Percentiles rank a stretch among this genome's conserved stretches.
phyloP scores from a whole-genome alignment of 2,888 invertebrate genomes.

The Drosophila histrio region DNA sequence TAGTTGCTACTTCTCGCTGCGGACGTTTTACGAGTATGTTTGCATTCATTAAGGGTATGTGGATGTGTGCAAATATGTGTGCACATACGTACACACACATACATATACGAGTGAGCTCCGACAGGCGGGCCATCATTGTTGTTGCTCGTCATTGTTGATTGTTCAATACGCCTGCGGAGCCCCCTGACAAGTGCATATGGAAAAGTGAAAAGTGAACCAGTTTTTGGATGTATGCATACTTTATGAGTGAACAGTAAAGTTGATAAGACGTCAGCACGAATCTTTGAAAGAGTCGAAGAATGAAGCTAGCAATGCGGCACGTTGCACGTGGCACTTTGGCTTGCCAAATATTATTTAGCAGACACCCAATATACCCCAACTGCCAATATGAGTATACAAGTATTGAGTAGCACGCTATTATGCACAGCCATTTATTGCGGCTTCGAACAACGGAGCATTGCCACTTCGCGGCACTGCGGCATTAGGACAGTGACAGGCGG shows the following conservation, averaged over 20 bases:
- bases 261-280: constrained; percentile 54
- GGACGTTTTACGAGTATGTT: constrained; percentile 2
- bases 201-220: constrained; percentile 44
- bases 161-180: constrained; percentile 48
- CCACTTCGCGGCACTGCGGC: constrained; percentile 38
- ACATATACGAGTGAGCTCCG: constrained; percentile 5
- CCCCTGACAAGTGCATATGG: constrained; percentile 34
- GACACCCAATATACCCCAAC: constrained; percentile 5
- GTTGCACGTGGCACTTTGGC: constrained; percentile 50
- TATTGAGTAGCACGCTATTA: constrained; percentile 62
- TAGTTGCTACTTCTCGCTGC: not conserved
- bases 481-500: not conserved
- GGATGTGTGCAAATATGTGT: not conserved
- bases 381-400: constrained; percentile 9
- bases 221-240: constrained; percentile 34
- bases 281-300: constrained; percentile 17
- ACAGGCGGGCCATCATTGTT: constrained; percentile 51
- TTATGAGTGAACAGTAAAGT: constrained; percentile 45
- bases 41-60: constrained; percentile 18
- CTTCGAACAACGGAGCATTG: constrained; percentile 31
- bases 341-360: constrained; percentile 62
- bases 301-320: constrained; percentile 49
- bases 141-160: constrained; percentile 42
- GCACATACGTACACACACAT: not conserved
- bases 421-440: constrained; percentile 69